A percentile compares a stretch with the other conserved stretches of the same genome.
These are phyloP conservation scores for Periophthalmus modestus DNA, from an alignment of 2,113 vertebrate species.

Conservation along the genomic window DNA sequence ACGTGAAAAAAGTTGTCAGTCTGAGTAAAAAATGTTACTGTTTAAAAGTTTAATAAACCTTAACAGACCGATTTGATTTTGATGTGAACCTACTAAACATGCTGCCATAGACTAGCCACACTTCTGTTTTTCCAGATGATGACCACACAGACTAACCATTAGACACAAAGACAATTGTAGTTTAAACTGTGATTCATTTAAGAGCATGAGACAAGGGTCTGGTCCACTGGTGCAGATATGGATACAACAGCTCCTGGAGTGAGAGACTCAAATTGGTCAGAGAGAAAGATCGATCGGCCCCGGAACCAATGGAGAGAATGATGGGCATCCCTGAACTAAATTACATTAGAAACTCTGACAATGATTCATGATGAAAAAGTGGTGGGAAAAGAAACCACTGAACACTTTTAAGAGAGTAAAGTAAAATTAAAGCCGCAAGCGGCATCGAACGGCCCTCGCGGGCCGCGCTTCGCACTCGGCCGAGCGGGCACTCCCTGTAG, in stretches of 20 bases:
- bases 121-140: background rate
- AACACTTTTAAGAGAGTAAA: slow-evolving; percentile 18
- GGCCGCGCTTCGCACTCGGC: too few relatives aligned
- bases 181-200: slow-evolving; percentile 28
- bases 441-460: too few relatives aligned
- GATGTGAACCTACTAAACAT: background rate
- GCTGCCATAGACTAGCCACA: background rate
- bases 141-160: background rate
- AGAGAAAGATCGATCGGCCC: slow-evolving; percentile 61
- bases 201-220: slow-evolving; percentile 40
- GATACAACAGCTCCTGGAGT: slow-evolving; percentile 57
- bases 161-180: background rate
- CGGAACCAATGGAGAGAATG: slow-evolving; percentile 64
- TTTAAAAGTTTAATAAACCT: too few relatives aligned
- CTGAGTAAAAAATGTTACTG: too few relatives aligned
- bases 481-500: too few relatives aligned
- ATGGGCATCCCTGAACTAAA: slow-evolving; percentile 65
- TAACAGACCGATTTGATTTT: background rate
- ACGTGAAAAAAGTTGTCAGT: background rate
- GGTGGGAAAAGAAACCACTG: slow-evolving; percentile 32
- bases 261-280: slow-evolving; percentile 65
- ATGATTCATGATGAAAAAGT: slow-evolving; percentile 56
- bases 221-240: slow-evolving; percentile 62
- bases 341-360: slow-evolving; percentile 65
- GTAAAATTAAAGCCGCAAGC: too few relatives aligned